Conservation (phyloP, 2,797 vertebrate genomes). For the Australoheros facetus region DNA sequence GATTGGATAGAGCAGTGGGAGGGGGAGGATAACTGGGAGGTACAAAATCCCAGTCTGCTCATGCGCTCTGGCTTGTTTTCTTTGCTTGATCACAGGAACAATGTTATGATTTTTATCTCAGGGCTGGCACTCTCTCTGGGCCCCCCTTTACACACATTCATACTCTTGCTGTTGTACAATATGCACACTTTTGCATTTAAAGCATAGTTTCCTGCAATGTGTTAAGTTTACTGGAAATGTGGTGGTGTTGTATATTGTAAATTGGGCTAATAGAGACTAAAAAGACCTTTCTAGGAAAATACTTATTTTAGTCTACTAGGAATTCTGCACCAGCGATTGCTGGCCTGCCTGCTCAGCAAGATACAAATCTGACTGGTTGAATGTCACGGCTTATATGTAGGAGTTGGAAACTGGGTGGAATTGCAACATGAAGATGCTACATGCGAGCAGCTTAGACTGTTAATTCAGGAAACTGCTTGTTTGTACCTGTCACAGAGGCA, state of each 20-base stretch:
- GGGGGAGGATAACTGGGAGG: slow-evolving; percentile 64
- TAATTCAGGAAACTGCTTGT: background rate
- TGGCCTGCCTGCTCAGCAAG: background rate
- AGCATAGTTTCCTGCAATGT: background rate
- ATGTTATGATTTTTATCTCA: slow-evolving; percentile 69
- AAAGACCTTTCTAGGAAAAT: slow-evolving; percentile 44
- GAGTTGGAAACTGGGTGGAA: background rate
- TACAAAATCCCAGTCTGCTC: slow-evolving; percentile 46
- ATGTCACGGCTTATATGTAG: slow-evolving; percentile 8
- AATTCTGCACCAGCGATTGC: slow-evolving; percentile 15
- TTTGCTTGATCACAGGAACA: slow-evolving; percentile 64
- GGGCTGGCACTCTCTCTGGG: slow-evolving; percentile 6
- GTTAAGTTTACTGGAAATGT: background rate
- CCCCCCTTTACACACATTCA: slow-evolving; percentile 30
- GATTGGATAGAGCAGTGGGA: slow-evolving; percentile 75
- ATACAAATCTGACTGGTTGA: background rate
- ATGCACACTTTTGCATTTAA: background rate
- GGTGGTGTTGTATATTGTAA: background rate
- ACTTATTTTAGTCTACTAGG: slow-evolving; percentile 42
- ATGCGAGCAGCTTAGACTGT: background rate
- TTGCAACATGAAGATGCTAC: background rate
- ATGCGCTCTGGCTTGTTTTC: slow-evolving; percentile 75
- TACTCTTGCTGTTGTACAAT: slow-evolving; percentile 37
- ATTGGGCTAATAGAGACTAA: background rate
- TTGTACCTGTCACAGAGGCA: background rate